phyloP scores from a whole-genome alignment of 2,113 vertebrate genomes.

The Otus sunia region DNA sequence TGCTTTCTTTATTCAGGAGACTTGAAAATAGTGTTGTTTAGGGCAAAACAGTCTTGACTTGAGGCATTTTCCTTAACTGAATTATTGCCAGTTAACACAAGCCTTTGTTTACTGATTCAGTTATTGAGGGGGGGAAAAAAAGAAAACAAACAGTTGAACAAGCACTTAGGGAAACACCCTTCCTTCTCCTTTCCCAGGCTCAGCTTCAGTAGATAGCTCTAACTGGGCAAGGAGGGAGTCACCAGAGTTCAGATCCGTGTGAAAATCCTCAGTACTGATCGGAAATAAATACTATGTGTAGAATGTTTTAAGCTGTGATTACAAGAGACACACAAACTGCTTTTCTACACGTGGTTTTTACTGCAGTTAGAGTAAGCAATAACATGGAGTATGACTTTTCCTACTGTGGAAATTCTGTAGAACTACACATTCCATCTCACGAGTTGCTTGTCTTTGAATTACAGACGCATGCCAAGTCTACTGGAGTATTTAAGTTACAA shows the following conservation, averaged over 20 bases:
- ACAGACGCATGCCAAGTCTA: slow-evolving; percentile 93
- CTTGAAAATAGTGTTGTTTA: neutral
- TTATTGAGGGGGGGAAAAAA: neutral
- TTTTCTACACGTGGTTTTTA: neutral
- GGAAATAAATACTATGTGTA: neutral
- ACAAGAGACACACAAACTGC: neutral
- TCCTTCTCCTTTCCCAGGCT: neutral
- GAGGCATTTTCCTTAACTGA: neutral
- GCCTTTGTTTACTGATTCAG: neutral
- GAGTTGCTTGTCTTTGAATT: slow-evolving; percentile 54
- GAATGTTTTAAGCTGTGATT: neutral
- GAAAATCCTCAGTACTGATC: neutral
- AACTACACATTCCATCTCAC: slow-evolving; percentile 18
- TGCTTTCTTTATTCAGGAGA: neutral
- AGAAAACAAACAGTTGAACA: neutral
- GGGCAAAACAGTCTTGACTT: neutral
- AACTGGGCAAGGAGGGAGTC: neutral
- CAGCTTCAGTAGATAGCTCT: neutral
- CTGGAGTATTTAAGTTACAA: slow-evolving; percentile 97
- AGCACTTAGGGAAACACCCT: neutral
- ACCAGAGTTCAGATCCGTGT: neutral
- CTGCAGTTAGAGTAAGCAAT: neutral
- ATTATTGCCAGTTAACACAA: neutral
- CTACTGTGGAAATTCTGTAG: neutral
- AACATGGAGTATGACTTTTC: neutral